Conservation (phyloP, 1,140 invertebrate species). For the Dinoponera quadriceps region DNA sequence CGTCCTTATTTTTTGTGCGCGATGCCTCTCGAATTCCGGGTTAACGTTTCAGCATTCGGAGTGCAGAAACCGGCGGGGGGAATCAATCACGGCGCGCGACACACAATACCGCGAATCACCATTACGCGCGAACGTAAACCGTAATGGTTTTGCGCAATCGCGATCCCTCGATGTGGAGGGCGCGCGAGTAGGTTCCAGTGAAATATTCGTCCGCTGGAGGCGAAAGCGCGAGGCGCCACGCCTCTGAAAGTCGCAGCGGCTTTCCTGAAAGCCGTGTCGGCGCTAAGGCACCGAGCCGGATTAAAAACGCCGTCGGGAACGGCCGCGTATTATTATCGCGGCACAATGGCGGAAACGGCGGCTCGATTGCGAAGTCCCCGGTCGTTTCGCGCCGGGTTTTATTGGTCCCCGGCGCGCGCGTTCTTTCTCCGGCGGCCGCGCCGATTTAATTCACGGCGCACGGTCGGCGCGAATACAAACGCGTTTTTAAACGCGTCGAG, state of each 20-base stretch:
- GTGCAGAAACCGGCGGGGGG: neutral
- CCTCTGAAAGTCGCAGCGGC: conserved; percentile 45
- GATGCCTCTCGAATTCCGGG: neutral
- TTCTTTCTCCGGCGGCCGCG: neutral
- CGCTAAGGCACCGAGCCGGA: conserved; percentile 33
- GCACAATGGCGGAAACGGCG: conserved; percentile 47
- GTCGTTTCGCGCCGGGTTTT: conserved; percentile 39
- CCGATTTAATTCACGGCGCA: conserved; percentile 56
- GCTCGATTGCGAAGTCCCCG: conserved; percentile 21
- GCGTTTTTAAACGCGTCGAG: conserved; percentile 46
- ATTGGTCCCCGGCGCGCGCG: conserved; percentile 9
- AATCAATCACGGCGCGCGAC: neutral
- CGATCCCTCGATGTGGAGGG: conserved; percentile 10
- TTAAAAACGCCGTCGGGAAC: conserved; percentile 46
- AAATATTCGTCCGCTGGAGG: conserved; percentile 36
- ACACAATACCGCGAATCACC: neutral
- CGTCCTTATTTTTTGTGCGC: conserved; percentile 18
- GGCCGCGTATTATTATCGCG: conserved; percentile 46
- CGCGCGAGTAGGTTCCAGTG: conserved; percentile 30
- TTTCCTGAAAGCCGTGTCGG: conserved; percentile 52
- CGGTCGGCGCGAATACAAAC: conserved; percentile 45
- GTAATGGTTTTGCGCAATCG: conserved; percentile 24
- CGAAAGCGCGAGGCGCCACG: conserved; percentile 47
- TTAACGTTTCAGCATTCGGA: neutral
- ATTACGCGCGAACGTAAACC: neutral